These are phyloP conservation scores for Blastomussa wellsi DNA, from an alignment of 92 coral and sea anemone genomes.

Conservation along the genomic window DNA sequence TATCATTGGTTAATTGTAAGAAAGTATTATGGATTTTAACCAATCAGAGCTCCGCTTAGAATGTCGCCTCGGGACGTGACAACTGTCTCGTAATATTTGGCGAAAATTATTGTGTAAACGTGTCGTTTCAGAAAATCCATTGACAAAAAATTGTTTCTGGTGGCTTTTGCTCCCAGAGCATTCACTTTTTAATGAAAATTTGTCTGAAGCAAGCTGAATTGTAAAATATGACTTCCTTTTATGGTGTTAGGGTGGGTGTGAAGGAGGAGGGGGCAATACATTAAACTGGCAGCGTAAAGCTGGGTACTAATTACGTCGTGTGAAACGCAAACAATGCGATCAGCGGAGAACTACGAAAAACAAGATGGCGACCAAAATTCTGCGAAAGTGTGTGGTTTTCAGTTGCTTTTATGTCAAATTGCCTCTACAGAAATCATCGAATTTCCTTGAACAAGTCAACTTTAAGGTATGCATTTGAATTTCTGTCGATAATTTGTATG, in stretches of 20 bases:
- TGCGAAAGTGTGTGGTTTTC: constrained; percentile 21
- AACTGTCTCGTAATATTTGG: background rate
- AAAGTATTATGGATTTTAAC: background rate
- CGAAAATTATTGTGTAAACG: constrained; percentile 5
- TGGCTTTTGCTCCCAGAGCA: background rate
- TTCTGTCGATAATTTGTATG: too few species aligned
- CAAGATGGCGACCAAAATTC: constrained; percentile 63
- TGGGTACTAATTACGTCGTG: background rate
- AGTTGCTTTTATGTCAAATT: constrained; percentile 7
- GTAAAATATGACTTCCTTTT: background rate
- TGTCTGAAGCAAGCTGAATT: too few species aligned
- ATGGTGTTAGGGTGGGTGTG: constrained; percentile 24
- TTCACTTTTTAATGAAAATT: too few species aligned
- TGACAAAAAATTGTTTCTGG: background rate
- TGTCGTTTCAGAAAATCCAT: background rate
- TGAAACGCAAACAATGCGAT: background rate
- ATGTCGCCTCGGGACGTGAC: constrained; percentile 6
- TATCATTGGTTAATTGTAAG: constrained; percentile 51
- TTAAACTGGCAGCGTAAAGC: background rate
- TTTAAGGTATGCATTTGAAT: background rate
- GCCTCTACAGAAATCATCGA: background rate
- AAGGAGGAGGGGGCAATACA: background rate
- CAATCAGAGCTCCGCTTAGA: constrained; percentile 51
- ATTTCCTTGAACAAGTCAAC: background rate
- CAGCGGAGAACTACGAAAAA: constrained; percentile 30